phyloP scores from a whole-genome alignment of 2,888 invertebrate genomes.

The Caenorhabditis becei region DNA sequence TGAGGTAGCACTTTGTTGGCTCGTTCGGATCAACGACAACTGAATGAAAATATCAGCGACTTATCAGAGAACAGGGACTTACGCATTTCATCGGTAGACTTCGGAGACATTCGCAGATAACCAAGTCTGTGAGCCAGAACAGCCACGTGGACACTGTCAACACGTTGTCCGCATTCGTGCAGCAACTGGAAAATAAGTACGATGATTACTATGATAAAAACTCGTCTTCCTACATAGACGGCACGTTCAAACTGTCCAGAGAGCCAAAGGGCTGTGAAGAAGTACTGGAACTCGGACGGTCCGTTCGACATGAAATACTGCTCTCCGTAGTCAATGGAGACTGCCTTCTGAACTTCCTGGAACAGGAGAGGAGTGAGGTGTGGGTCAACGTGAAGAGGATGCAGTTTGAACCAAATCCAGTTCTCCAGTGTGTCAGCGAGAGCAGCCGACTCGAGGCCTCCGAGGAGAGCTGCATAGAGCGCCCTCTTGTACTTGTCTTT shows the following conservation, averaged over 20 bases:
- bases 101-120: constrained; percentile 67
- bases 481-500: constrained; percentile 76
- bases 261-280: constrained; percentile 78
- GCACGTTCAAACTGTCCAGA: constrained; percentile 80
- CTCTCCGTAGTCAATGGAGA: constrained; percentile 79
- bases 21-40: constrained; percentile 72
- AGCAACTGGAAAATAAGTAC: constrained; percentile 57
- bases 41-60: constrained; percentile 38
- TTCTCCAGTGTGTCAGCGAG: constrained; percentile 77
- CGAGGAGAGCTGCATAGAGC: constrained; percentile 76
- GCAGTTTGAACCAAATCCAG: constrained; percentile 80
- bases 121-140: constrained; percentile 72
- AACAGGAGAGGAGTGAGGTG: constrained; percentile 70
- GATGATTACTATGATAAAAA: background rate
- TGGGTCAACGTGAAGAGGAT: constrained; percentile 74
- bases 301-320: constrained; percentile 77
- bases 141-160: constrained; percentile 79
- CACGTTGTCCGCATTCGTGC: constrained; percentile 63
- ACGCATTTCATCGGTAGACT: constrained; percentile 72
- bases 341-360: constrained; percentile 75
- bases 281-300: constrained; percentile 72
- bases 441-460: constrained; percentile 70
- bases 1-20: constrained; percentile 73
- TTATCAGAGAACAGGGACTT: constrained; percentile 17
- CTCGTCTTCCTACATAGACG: constrained; percentile 66